Conservation (phyloP, 2,888 invertebrate genomes). For the Plebejus argus region DNA sequence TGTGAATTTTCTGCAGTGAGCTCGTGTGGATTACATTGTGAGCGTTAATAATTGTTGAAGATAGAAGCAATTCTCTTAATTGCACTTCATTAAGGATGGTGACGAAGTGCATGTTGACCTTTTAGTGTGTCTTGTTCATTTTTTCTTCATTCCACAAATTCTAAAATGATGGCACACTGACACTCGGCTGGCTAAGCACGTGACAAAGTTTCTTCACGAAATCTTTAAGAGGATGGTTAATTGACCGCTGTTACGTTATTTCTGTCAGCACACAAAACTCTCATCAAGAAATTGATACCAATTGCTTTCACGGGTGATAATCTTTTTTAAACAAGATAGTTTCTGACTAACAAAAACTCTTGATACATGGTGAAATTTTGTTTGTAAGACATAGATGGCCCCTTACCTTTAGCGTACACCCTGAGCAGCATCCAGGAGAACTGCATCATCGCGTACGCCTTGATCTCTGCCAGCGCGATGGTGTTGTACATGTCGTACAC, state of each 20-base stretch:
- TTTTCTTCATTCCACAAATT: not conserved
- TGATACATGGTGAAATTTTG: too few species aligned
- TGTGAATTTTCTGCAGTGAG: not conserved
- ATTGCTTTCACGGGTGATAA: too few species aligned
- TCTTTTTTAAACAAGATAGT: too few species aligned
- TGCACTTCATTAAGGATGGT: not conserved
- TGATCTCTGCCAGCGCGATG: constrained; percentile 90
- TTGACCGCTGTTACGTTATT: too few species aligned
- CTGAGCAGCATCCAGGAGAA: constrained; percentile 93
- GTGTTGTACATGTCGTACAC: constrained; percentile 90
- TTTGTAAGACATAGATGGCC: too few species aligned
- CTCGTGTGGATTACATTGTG: not conserved
- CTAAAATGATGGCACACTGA: not conserved
- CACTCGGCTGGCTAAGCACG: too few species aligned
- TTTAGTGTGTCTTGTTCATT: not conserved
- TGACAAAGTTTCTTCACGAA: too few species aligned
- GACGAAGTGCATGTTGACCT: not conserved
- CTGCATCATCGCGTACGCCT: constrained; percentile 94
- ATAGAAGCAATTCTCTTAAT: not conserved
- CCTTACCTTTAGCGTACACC: constrained; percentile 87
- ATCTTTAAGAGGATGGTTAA: too few species aligned
- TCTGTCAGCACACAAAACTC: too few species aligned
- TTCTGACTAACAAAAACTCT: too few species aligned
- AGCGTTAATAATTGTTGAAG: not conserved
- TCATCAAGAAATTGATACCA: too few species aligned